Evolutionary conservation across 2,888 invertebrate genomes (phyloP).

Genomic region (Drosophila nr. perissopoda): DNA sequence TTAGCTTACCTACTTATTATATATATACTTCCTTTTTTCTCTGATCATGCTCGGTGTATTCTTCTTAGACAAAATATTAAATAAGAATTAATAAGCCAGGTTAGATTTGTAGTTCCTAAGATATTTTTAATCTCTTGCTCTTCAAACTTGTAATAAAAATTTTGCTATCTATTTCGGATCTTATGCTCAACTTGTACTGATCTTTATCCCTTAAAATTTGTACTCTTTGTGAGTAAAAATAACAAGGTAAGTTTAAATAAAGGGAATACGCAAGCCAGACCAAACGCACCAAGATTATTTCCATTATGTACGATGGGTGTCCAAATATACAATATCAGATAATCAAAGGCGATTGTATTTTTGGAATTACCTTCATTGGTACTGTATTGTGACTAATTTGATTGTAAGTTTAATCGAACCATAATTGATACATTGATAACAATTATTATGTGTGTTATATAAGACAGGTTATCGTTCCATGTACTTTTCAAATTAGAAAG

Average conservation of each 20-base stretch:
- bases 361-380: neutral
- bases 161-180: neutral
- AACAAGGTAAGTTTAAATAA: neutral
- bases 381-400: neutral
- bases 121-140: neutral
- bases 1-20: neutral
- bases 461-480: neutral
- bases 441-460: neutral
- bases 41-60: neutral
- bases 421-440: neutral
- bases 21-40: neutral
- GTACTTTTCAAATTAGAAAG: neutral
- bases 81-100: neutral
- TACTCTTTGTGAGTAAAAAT: neutral
- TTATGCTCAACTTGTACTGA: neutral
- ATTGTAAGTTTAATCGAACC: neutral
- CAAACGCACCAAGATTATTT: neutral
- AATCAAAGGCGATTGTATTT: neutral
- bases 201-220: neutral
- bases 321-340: neutral
- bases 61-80: neutral
- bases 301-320: neutral
- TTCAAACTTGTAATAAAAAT: neutral
- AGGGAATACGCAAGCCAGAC: neutral
- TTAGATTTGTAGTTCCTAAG: neutral